These are phyloP conservation scores for Caenorhabditis latens DNA, from an alignment of 1,140 invertebrate genomes.

Conservation along the genomic window DNA sequence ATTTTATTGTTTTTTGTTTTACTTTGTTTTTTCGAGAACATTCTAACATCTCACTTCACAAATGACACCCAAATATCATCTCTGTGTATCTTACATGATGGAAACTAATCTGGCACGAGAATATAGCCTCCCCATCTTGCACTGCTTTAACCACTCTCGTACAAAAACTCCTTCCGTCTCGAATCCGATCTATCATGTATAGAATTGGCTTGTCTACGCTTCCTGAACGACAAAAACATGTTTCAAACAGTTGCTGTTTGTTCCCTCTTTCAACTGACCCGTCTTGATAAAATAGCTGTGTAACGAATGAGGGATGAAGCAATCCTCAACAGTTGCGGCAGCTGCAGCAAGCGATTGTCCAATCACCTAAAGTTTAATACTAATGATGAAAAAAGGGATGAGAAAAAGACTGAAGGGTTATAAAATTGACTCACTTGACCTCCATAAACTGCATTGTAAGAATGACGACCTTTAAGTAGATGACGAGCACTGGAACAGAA, in stretches of 20 bases:
- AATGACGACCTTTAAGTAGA: constrained; percentile 61
- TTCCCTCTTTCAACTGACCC: constrained; percentile 61
- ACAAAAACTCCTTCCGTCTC: constrained; percentile 73
- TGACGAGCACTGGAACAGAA: constrained; percentile 58
- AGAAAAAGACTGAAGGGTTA: not conserved
- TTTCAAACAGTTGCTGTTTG: constrained; percentile 13
- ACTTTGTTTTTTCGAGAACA: no score
- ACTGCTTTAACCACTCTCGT: constrained; percentile 72
- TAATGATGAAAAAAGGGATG: not conserved
- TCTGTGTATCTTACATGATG: constrained; percentile 66
- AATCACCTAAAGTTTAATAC: constrained; percentile 38
- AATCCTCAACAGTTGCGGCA: constrained; percentile 68
- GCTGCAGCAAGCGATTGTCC: constrained; percentile 70
- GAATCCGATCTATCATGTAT: constrained; percentile 69
- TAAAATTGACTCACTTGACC: constrained; percentile 52
- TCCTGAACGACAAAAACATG: constrained; percentile 58
- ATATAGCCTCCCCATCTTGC: constrained; percentile 72
- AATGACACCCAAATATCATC: not conserved
- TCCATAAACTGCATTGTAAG: constrained; percentile 64
- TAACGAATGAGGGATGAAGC: constrained; percentile 71
- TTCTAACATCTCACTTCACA: no score
- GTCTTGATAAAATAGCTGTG: constrained; percentile 75
- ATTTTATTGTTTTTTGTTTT: not conserved
- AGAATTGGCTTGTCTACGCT: constrained; percentile 67
- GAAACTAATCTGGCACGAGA: constrained; percentile 73